Evolutionary conservation across 2,113 vertebrate genomes (phyloP), one percentile per base, ranked within the genome.

Genomic region (Oenanthe melanoleuca): DNA sequence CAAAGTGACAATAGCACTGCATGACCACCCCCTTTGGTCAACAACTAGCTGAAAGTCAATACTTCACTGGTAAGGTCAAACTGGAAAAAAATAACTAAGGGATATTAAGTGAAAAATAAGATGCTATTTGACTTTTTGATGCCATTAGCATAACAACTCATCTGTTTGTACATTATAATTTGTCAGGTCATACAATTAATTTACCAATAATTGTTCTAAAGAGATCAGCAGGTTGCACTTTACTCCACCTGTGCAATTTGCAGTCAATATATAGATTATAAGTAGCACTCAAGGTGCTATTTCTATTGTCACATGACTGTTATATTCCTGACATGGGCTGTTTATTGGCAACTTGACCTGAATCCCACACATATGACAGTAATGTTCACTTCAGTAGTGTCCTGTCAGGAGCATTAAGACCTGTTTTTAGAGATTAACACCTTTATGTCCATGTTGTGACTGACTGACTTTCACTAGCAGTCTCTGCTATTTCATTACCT

Each of bases 351-450:
- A 3, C 28, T 66, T 63, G 59, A 61, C 1, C 2, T 52, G 24
- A 88, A 59, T 84, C 13, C 29, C 55, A 70, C 25, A 55, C 15
- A 20, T 6, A 44, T 4, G 14, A 60, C 8, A 47, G 26, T 24
- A 31, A 52, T 11, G 16, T 38, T 74, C 22, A 29, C 34, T 53
- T 61, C 14, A 34, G 13, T 8, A 86, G 3, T 33, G 21, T 7
- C 17, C 20, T 12, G 2, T 15, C 15, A 61, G 40, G 23, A 77
- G 12, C 12, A 74, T 1, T 0, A 1, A 78, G 33, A 75, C 3
- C 2, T 26, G 2, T 63, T 69, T 80, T 61, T 37, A n/a, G 33
- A 5, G 13, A 17, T 42, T 11, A 80, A 31, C 4, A 31, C 7
- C 17, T 59, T 59, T 64, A 15, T 47, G 24, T 64, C 21, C 22